phyloP scores from a whole-genome alignment of 2,888 invertebrate species.

The Polydrusus pterygomalis region DNA sequence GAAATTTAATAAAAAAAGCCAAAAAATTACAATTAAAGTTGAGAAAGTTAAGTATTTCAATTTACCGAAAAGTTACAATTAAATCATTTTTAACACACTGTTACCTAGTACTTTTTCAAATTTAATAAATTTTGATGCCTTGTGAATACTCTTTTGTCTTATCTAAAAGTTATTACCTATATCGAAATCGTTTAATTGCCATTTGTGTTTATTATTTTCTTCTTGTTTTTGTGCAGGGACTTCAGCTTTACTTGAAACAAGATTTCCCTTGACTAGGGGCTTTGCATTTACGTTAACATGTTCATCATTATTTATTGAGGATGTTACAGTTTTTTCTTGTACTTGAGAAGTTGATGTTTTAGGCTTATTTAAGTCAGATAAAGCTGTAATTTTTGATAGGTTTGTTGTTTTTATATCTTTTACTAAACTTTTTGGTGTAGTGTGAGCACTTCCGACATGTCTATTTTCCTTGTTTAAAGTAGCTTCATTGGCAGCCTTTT shows the following conservation, averaged over 20 bases:
- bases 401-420: constrained; percentile 30
- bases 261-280: not conserved
- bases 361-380: constrained; percentile 35
- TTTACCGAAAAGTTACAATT: too few species aligned
- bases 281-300: not conserved
- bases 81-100: too few species aligned
- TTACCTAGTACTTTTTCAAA: too few species aligned
- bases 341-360: constrained; percentile 1
- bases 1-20: too few species aligned
- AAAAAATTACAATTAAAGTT: too few species aligned
- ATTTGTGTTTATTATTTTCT: constrained; percentile 46
- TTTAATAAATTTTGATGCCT: too few species aligned
- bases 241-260: not conserved
- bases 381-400: constrained; percentile 22
- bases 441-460: constrained; percentile 23
- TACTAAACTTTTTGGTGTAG: constrained; percentile 12
- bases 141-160: too few species aligned
- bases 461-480: constrained; percentile 42
- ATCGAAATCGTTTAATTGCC: constrained; percentile 55
- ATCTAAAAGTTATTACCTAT: constrained; percentile 39
- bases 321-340: constrained; percentile 41
- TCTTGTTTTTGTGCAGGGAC: constrained; percentile 17
- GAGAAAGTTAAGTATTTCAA: too few species aligned
- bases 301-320: constrained; percentile 6
- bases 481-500: constrained; percentile 7